phyloP scores from a whole-genome alignment of 2,113 vertebrate genomes.

The Isichthys henryi region DNA sequence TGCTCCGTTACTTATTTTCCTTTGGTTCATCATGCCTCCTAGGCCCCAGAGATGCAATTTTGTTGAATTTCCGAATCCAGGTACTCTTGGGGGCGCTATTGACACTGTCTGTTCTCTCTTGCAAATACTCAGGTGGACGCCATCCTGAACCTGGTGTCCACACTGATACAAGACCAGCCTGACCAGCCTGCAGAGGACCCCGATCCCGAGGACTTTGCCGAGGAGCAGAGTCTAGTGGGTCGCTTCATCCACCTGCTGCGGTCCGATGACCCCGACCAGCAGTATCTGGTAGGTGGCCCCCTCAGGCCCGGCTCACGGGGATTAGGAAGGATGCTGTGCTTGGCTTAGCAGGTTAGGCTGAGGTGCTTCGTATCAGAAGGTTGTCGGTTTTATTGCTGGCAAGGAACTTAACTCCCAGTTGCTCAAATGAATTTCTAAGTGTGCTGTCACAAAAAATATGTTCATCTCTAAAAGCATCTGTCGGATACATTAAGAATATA shows the following conservation, averaged over 20 bases:
- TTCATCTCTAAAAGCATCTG: not conserved
- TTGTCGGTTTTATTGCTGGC: not conserved
- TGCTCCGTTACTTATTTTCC: not conserved
- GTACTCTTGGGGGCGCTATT: not conserved
- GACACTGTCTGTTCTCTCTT: not conserved
- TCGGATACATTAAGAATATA: not conserved
- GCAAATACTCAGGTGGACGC: conserved; percentile 74
- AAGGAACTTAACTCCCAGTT: not conserved
- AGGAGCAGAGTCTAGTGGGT: conserved; percentile 94
- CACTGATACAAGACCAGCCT: conserved; percentile 92
- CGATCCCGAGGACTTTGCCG: conserved; percentile 94
- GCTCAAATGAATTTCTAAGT: not conserved
- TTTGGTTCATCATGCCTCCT: no score
- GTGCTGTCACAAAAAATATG: no score
- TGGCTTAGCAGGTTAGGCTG: not conserved
- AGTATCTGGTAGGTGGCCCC: conserved; percentile 73
- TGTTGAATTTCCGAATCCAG: not conserved
- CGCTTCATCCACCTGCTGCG: conserved; percentile 89
- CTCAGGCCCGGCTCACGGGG: not conserved
- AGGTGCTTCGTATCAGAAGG: not conserved
- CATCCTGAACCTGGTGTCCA: conserved; percentile 89
- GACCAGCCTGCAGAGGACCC: conserved; percentile 94
- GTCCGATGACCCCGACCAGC: conserved; percentile 92
- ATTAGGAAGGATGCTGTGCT: not conserved
- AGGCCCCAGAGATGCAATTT: not conserved